phyloP scores from a whole-genome alignment of 1,140 invertebrate genomes.

The Oppia nitens region DNA sequence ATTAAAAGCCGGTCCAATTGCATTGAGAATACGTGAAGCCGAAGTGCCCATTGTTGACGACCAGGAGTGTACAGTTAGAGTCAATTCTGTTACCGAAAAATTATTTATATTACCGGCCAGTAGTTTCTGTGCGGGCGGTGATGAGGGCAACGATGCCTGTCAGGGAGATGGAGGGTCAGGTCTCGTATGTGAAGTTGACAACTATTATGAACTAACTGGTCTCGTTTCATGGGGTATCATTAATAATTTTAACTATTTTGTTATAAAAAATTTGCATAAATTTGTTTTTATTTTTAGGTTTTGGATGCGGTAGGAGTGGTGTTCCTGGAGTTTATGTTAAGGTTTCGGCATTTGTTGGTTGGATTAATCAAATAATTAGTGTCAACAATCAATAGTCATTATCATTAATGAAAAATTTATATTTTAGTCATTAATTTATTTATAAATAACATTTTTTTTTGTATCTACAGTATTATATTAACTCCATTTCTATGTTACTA shows the following conservation, averaged over 20 bases:
- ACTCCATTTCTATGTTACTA: too few species aligned
- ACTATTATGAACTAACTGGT: slow-evolving; percentile 75
- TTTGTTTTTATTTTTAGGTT: slow-evolving; percentile 35
- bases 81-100: slow-evolving; percentile 82
- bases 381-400: slow-evolving; percentile 48
- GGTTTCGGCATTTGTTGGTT: slow-evolving; percentile 80
- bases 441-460: background rate
- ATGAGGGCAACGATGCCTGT: slow-evolving; percentile 78
- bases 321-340: slow-evolving; percentile 87
- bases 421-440: background rate
- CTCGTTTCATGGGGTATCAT: slow-evolving; percentile 53
- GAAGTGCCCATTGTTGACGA: slow-evolving; percentile 84
- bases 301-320: slow-evolving; percentile 68
- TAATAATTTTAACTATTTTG: background rate
- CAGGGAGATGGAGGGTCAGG: slow-evolving; percentile 86
- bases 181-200: slow-evolving; percentile 64
- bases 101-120: slow-evolving; percentile 78
- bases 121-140: slow-evolving; percentile 81
- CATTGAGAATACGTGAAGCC: slow-evolving; percentile 66
- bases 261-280: background rate
- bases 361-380: slow-evolving; percentile 92
- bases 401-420: background rate
- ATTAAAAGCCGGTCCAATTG: slow-evolving; percentile 64
- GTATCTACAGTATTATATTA: too few species aligned
- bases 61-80: slow-evolving; percentile 72